Percentiles rank a stretch among this genome's conserved stretches.
Conservation (phyloP, 2,888 invertebrate genomes). For the Mycalesis mineus region DNA sequence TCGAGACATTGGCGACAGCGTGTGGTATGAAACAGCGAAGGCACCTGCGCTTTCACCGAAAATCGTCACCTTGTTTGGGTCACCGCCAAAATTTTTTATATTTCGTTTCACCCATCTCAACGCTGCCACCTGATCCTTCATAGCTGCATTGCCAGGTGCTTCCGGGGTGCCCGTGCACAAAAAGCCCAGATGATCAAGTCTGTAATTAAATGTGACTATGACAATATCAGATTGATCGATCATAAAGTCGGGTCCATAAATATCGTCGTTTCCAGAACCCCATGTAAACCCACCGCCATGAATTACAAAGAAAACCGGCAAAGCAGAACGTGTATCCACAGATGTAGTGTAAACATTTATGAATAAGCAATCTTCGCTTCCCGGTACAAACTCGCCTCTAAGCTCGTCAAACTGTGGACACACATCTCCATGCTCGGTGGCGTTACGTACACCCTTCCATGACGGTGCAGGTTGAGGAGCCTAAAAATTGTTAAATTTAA, state of each 20-base stretch:
- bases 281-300: slow-evolving; percentile 47
- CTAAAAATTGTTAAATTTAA: neutral
- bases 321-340: slow-evolving; percentile 28
- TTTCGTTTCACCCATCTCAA: slow-evolving; percentile 50
- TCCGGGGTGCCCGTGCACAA: slow-evolving; percentile 46
- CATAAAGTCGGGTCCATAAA: slow-evolving; percentile 48
- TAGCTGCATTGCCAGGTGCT: slow-evolving; percentile 51
- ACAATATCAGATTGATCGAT: slow-evolving; percentile 39
- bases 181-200: slow-evolving; percentile 49
- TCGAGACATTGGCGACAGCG: slow-evolving; percentile 51
- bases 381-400: neutral
- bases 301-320: slow-evolving; percentile 52
- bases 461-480: neutral
- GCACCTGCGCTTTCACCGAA: slow-evolving; percentile 49
- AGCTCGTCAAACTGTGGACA: neutral
- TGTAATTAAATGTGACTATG: slow-evolving; percentile 51
- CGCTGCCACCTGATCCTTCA: slow-evolving; percentile 54
- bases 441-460: neutral
- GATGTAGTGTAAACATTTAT: slow-evolving; percentile 41
- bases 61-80: slow-evolving; percentile 52
- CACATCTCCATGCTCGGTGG: neutral
- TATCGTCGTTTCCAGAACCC: slow-evolving; percentile 46
- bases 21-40: slow-evolving; percentile 39
- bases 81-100: slow-evolving; percentile 51
- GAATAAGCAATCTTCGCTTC: slow-evolving; percentile 7